Evolutionary conservation across 2,113 vertebrate species (phyloP), one percentile per base, ranked within the genome.

Genomic region (Neotoma lepida): DNA sequence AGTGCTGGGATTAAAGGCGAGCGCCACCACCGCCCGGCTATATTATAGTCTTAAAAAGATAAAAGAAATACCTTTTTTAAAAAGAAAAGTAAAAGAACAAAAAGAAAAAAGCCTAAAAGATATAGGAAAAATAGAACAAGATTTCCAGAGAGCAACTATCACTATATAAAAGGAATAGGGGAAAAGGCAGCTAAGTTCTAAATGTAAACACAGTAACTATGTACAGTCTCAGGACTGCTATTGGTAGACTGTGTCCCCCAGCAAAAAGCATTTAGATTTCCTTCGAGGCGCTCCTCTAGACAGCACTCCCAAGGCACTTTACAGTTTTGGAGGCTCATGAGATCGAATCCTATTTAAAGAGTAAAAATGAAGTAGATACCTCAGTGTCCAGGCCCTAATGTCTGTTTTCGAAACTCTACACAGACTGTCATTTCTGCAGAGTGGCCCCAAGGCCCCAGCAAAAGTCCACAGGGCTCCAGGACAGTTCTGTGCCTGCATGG

Each of bases 231-330:
- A 78, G 44, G 22, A 64, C 8, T 8, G 56, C 44, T 77, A 10
- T 76, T 33, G 2, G 26, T 84, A 44, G 66, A 41, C 28, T 49
- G 24, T 22, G 24, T 56, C 70, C 17, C 87, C 49, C 61, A 49
- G 41, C 51, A 74, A 86, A 95, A 46, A 33, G 24, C 28, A 73
- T 54, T 78, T 90, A 56, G 77, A 93, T 93, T 91, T 85, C 54
- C 91, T 81, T 30, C 58, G 87, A 35, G 15, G 6, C 4, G 24
- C 33, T 39, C 22, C 26, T 39, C 12, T 46, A 30, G 86, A 74
- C n/a, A 88, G 30, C 35, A 86, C 28, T 74, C 56, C 8, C 7
- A 8, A 68, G 49, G 1, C 41, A 80, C 14, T 39, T 41, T 82
- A 0, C 39, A 41, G 35, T 78, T 64, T 44, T 4, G 9, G 17